Conservation (phyloP, 2,113 vertebrate species). For the Cynocephalus volans region DNA sequence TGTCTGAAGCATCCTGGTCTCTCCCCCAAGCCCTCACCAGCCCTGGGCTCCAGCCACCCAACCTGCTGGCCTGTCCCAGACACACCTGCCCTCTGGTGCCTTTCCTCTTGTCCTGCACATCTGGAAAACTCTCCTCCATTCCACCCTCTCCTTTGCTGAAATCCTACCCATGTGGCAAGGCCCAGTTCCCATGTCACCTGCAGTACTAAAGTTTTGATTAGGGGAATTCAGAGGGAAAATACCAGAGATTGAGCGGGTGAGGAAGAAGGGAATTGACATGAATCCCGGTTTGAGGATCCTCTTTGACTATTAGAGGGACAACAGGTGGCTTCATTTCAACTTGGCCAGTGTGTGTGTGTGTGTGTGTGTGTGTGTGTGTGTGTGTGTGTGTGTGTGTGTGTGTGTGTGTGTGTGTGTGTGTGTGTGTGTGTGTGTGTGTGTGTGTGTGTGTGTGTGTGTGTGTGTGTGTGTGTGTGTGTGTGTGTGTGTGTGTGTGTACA, state of each 20-base stretch:
- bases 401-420: no score
- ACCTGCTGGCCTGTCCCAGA: not conserved
- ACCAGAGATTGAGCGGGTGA: not conserved
- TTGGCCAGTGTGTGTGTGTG: not conserved
- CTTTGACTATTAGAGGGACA: not conserved
- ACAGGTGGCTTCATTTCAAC: slow-evolving; percentile 16
- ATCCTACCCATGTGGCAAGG: not conserved
- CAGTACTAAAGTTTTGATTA: not conserved
- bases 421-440: not conserved
- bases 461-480: not conserved
- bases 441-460: not conserved
- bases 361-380: not conserved
- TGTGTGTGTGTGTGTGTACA: not conserved
- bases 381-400: not conserved
- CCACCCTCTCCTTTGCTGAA: not conserved
- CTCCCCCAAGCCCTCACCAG: not conserved
- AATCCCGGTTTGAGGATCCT: not conserved
- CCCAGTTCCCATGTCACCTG: not conserved
- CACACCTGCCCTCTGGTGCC: not conserved
- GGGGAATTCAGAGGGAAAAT: not conserved
- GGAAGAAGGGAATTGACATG: not conserved
- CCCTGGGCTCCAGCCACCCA: not conserved
- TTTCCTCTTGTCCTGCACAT: not conserved
- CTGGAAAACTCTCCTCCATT: not conserved
- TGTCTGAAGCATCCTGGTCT: not conserved